Evolutionary conservation across 2,797 vertebrate species (phyloP).

Genomic region (Artibeus lituratus): DNA sequence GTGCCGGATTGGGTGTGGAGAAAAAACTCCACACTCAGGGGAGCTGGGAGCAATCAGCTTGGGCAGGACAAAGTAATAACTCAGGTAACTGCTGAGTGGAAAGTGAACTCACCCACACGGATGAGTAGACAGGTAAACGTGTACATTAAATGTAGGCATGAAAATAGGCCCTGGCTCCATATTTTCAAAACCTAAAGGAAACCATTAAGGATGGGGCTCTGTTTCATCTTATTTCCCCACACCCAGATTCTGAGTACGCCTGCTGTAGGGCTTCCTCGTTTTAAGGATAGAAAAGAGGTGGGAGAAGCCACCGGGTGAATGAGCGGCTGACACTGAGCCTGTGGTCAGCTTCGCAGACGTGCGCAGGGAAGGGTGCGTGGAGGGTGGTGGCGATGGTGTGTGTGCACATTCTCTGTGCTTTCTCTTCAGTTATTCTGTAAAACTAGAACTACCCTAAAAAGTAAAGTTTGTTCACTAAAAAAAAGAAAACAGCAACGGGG

Average conservation of each 20-base stretch:
- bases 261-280: not conserved
- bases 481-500: not conserved
- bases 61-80: not conserved
- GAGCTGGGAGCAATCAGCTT: not conserved
- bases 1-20: not conserved
- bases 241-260: not conserved
- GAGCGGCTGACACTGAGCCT: not conserved
- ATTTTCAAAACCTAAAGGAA: not conserved
- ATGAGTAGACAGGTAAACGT: not conserved
- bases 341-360: not conserved
- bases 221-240: slow-evolving; percentile 10
- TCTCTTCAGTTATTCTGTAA: not conserved
- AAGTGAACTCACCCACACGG: not conserved
- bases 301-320: not conserved
- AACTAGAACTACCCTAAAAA: not conserved
- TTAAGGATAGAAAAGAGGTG: not conserved
- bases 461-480: not conserved
- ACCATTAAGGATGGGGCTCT: not conserved
- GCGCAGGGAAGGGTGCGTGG: too few relatives aligned
- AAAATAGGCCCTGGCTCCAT: not conserved
- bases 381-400: fast-evolving
- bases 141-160: not conserved
- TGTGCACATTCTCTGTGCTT: not conserved
- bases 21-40: not conserved
- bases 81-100: not conserved